Evolutionary conservation across 1,140 invertebrate genomes (phyloP), one percentile per base, ranked within the genome.

Genomic region (Brachionus koreanus): DNA sequence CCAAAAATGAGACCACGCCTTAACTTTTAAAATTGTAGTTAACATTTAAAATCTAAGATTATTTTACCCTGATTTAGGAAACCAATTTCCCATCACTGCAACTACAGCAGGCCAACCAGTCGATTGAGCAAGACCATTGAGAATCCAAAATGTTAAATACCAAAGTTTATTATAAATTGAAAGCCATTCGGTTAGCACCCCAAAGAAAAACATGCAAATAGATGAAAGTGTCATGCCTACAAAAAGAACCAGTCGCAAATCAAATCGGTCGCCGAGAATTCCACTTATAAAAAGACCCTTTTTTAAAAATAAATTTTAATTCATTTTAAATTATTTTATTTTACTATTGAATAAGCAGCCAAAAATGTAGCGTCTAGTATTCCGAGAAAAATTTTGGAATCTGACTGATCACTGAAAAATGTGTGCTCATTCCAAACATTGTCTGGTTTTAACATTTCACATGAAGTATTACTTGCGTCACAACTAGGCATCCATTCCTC

Each of bases 341-440:
- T 84, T 85, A 89, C 89, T 75, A 87, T 84, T 63, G 90, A 88
- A 87, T 91, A 91, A 5, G 87, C 86, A 33, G 86, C 84, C 87
- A 91, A 89, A 83, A 91, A 91, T 7, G 87, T 85, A 61, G 90
- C 89, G 85, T 91, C 90, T 7, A 91, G 84, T 29, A 86, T 79
- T 33, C 90, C 90, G 10, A 90, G 83, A 83, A 89, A 91, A 16
- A 85, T 83, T 81, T 89, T 87, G 0, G 88, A 89, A 83, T 86
- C 86, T 16, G 84, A 83, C 49, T 83, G 43, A 61, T 83, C 82
- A 6, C 85, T 33, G 86, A 90, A 90, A 43, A 90, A 81, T 37
- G 86, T 52, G 74, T 86, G 86, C 16, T 82, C 83, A 83, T 88
- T 88, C 88, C 88, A 89, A 19, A 88, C 84, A 86, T 89, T 19